Evolutionary conservation across 37 sponge, comb jelly and placozoan genomes (phyloP), one percentile per base, ranked within the genome.

Genomic region (Dysidea cf. avara): DNA sequence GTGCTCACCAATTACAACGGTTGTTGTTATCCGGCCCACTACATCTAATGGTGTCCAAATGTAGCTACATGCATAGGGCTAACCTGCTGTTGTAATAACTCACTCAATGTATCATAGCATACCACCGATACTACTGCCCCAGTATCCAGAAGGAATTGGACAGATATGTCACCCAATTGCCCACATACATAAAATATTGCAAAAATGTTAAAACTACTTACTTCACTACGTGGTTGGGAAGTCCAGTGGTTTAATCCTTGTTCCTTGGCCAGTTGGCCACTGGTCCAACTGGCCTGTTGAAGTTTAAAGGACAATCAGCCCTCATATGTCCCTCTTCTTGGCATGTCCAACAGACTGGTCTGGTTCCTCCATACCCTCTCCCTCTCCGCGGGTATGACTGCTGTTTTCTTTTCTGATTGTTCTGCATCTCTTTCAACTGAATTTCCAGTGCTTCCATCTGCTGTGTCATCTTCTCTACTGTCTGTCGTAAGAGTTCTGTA

Each of bases 221-320:
- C n/a, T n/a, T n/a, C n/a, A n/a, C n/a, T n/a, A n/a, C n/a, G n/a
- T n/a, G n/a, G n/a, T n/a, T n/a, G n/a, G n/a, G 6, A 24, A 55
- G 36, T 18, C 18, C 32, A 58, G 40, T 56, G 73, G 48, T 2
- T 40, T 28, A 26, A 17, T 20, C 7, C 55, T 32, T 21, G 20
- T 25, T 17, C 21, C 59, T 55, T 55, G 38, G 43, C 73, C 59
- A 46, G 47, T 58, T n/a, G 59, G 17, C 40, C 73, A 56, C 38
- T 58, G 12, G 13, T 35, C 40, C 37, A 35, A 35, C 57, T 55
- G 73, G 73, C 58, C 59, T 57, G 25, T 30, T 24, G 38, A 18
- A 22, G 57, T 72, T 72, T 72, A 72, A 72, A 28, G 73, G 73
- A 56, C 73, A 72, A n/a, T 72, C 20, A n/a, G 38, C 34, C 24